Percentiles rank a stretch among this genome's conserved stretches.
These are phyloP conservation scores for Campoplex nolae DNA, from an alignment of 2,888 invertebrate species.

Conservation along the genomic window DNA sequence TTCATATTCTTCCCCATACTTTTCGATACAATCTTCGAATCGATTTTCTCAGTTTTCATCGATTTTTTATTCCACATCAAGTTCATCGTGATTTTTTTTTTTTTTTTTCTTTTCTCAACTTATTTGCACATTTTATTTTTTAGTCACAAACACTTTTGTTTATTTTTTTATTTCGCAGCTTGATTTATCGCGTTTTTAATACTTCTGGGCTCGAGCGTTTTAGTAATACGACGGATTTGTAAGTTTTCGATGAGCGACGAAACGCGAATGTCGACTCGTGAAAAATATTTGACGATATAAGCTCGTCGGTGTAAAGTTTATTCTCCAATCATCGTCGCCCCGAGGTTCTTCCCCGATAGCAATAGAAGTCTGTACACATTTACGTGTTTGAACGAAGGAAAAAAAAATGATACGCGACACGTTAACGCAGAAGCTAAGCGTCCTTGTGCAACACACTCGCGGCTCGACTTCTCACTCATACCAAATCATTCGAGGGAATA, in stretches of 20 bases:
- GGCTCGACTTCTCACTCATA: not conserved
- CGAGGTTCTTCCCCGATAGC: constrained; percentile 56
- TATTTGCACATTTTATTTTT: not conserved
- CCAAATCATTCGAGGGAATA: constrained; percentile 55
- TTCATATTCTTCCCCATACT: constrained; percentile 28
- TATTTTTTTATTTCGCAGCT: not conserved
- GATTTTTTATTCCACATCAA: constrained; percentile 1
- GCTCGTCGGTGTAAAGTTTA: not conserved
- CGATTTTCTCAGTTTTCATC: not conserved
- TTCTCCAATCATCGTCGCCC: constrained; percentile 37
- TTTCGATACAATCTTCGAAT: constrained; percentile 9
- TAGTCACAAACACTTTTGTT: not conserved
- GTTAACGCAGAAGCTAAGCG: constrained; percentile 6
- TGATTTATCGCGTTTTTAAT: not conserved
- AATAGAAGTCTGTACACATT: not conserved
- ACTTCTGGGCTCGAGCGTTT: not conserved
- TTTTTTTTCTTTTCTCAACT: too few relatives aligned
- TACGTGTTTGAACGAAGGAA: not conserved
- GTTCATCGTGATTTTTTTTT: not conserved
- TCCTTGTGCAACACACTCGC: constrained; percentile 13
- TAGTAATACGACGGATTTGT: not conserved
- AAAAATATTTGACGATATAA: constrained; percentile 49
- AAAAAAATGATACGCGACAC: constrained; percentile 11
- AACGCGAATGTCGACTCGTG: not conserved
- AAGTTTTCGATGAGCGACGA: not conserved